Percentiles rank a stretch among this genome's conserved stretches.
Conservation (phyloP, 2,113 vertebrate species). For the Muntiacus muntjak region DNA sequence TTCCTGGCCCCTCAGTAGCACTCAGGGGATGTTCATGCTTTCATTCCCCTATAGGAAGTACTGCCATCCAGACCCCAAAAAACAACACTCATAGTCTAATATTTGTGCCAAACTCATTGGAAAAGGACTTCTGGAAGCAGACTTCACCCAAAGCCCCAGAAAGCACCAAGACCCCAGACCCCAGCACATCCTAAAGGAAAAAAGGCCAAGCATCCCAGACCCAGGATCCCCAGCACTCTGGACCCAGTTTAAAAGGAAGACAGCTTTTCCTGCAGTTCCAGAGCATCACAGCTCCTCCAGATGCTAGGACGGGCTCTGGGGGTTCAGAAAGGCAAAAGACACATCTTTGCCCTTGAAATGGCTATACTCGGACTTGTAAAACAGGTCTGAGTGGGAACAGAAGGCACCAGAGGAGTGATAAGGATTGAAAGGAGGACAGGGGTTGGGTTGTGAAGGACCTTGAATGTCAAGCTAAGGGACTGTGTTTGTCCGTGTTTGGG, state of each 20-base stretch:
- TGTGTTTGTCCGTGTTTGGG: not conserved
- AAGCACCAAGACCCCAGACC: not conserved
- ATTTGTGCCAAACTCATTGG: not conserved
- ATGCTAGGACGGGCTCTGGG: not conserved
- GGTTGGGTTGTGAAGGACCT: not conserved
- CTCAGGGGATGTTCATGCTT: not conserved
- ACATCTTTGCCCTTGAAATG: not conserved
- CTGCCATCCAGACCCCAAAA: not conserved
- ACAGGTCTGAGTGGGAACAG: not conserved
- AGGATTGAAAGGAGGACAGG: not conserved
- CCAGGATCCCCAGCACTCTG: not conserved
- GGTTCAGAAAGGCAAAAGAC: too few relatives aligned
- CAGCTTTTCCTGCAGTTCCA: not conserved
- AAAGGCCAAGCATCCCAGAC: not conserved
- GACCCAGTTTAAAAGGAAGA: not conserved
- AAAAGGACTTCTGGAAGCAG: not conserved
- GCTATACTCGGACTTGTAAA: too few relatives aligned
- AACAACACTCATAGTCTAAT: not conserved
- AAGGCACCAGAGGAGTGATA: not conserved
- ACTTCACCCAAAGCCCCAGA: not conserved
- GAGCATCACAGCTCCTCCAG: not conserved
- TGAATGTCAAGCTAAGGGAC: not conserved
- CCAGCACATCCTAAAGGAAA: not conserved
- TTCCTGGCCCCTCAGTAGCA: not conserved
- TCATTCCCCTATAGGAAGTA: not conserved